These are phyloP conservation scores for Philantomba maxwellii DNA, from an alignment of 2,113 vertebrate genomes.

Conservation along the genomic window DNA sequence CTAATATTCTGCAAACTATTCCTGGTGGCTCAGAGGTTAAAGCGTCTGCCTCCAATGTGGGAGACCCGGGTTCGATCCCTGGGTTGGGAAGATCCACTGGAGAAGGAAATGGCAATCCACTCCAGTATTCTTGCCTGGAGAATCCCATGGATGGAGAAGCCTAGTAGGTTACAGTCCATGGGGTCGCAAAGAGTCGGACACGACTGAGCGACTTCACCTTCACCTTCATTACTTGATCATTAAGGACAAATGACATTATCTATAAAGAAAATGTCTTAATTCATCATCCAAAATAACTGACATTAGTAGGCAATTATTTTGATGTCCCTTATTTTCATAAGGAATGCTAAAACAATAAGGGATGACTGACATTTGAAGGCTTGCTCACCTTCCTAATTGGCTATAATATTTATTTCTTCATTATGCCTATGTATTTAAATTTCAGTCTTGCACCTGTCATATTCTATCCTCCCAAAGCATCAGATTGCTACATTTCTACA, in stretches of 20 bases:
- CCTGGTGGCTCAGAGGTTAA: no score
- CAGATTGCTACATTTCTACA: conserved; percentile 17
- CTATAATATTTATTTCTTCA: neutral
- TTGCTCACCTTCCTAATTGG: neutral
- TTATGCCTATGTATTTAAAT: conserved; percentile 8
- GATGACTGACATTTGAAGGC: neutral
- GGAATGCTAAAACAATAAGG: neutral
- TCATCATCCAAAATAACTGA: neutral
- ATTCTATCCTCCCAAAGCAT: neutral
- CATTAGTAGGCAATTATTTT: neutral
- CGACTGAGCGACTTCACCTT: no score
- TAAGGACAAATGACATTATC: neutral
- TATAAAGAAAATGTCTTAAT: neutral
- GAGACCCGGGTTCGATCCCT: no score
- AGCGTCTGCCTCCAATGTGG: no score
- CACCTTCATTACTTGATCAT: neutral
- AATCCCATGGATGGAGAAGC: no score
- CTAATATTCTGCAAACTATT: neutral
- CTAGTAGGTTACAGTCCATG: no score
- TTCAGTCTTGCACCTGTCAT: neutral
- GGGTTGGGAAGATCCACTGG: no score
- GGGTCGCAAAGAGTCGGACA: no score
- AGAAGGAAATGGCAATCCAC: no score
- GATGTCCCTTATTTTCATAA: neutral
- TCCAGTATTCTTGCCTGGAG: no score